Conservation (phyloP, 2,797 vertebrate species). For the Acipenser transmontanus region DNA sequence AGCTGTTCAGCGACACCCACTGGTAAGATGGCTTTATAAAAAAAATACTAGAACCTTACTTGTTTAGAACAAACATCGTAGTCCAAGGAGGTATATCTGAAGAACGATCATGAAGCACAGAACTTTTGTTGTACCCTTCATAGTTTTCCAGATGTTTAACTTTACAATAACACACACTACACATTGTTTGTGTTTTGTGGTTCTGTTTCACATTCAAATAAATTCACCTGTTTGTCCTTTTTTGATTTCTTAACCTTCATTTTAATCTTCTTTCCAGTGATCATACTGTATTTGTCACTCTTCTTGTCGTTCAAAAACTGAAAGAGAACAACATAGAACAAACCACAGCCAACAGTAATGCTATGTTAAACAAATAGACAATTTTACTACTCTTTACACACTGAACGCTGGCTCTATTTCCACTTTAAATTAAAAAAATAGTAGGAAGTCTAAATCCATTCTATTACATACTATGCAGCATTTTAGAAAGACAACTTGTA, state of each 20-base stretch:
- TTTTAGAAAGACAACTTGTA: constrained; percentile 28
- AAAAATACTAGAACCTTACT: no score
- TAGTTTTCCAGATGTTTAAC: neutral
- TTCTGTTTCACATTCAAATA: neutral
- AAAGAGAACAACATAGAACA: constrained; percentile 21
- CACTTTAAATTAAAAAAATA: no score
- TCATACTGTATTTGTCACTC: constrained; percentile 86
- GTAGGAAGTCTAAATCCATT: neutral
- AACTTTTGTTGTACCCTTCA: neutral
- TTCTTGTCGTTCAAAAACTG: constrained; percentile 83
- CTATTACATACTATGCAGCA: neutral
- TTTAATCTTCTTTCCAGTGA: constrained; percentile 90
- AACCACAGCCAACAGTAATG: neutral
- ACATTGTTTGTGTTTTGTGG: neutral
- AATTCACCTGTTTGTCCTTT: constrained; percentile 81
- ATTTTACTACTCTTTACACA: neutral
- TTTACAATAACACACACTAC: neutral
- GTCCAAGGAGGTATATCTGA: no score
- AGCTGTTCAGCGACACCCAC: no score
- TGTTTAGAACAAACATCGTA: no score
- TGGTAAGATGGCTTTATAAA: no score
- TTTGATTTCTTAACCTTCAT: constrained; percentile 93
- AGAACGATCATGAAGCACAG: neutral
- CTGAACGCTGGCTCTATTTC: neutral
- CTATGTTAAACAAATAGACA: neutral